These are phyloP conservation scores for Pseudonaja textilis DNA, from an alignment of 2,113 vertebrate species.

Conservation along the genomic window DNA sequence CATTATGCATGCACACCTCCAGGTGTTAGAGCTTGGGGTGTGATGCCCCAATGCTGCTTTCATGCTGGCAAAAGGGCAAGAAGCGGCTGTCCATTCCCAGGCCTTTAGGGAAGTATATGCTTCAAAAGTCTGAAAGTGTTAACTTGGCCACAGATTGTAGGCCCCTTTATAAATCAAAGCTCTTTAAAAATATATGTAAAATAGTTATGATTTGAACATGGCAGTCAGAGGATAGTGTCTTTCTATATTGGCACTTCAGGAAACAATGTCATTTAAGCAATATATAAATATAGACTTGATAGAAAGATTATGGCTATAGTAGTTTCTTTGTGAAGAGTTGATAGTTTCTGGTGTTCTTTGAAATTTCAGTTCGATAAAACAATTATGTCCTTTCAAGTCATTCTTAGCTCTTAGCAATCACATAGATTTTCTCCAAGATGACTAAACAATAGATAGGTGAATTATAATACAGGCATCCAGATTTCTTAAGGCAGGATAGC, in stretches of 20 bases:
- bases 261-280: background rate
- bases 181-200: constrained; percentile 25
- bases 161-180: background rate
- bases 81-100: background rate
- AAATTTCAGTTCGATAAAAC: background rate
- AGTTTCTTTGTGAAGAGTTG: background rate
- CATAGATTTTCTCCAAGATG: background rate
- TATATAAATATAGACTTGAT: background rate
- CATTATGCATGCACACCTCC: background rate
- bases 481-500: background rate
- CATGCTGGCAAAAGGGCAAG: background rate
- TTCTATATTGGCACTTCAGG: background rate
- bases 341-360: background rate
- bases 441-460: background rate
- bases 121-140: background rate
- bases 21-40: background rate
- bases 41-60: background rate
- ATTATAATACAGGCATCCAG: background rate
- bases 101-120: background rate
- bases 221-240: background rate
- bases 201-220: background rate
- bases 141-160: background rate
- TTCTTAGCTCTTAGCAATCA: background rate
- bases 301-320: background rate
- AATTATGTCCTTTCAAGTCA: background rate